Conservation (phyloP, 1,140 invertebrate genomes). For the Macrostomum lignano region DNA sequence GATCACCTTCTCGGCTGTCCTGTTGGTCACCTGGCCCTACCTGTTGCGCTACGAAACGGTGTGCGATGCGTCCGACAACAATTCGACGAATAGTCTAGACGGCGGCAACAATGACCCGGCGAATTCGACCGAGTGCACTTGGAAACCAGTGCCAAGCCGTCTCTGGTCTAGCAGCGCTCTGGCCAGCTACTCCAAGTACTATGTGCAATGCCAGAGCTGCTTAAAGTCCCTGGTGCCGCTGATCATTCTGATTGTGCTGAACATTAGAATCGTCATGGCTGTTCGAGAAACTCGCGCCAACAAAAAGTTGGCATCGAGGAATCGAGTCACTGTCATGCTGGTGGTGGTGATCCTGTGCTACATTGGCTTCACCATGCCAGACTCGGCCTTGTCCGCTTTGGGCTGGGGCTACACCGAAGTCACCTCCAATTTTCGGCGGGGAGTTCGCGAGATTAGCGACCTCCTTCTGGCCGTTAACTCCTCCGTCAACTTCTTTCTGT, state of each 20-base stretch:
- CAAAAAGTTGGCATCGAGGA: constrained; percentile 8
- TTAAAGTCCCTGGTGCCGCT: constrained; percentile 10
- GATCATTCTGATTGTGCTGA: constrained; percentile 12
- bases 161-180: constrained; percentile 9
- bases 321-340: constrained; percentile 41
- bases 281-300: constrained; percentile 27
- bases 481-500: constrained; percentile 42
- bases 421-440: constrained; percentile 23
- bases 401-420: constrained; percentile 22
- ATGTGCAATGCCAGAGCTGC: constrained; percentile 7
- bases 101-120: neutral
- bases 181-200: constrained; percentile 5
- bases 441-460: constrained; percentile 43
- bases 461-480: constrained; percentile 42
- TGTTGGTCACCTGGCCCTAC: constrained; percentile 14
- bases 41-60: constrained; percentile 15
- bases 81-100: constrained; percentile 1
- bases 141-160: constrained; percentile 6
- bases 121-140: constrained; percentile 8
- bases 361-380: constrained; percentile 42
- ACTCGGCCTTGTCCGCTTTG: constrained; percentile 33
- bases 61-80: neutral
- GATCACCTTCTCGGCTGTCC: constrained; percentile 11
- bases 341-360: constrained; percentile 45
- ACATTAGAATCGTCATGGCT: constrained; percentile 31